These are phyloP conservation scores for Hydropsyche betteni DNA, from an alignment of 2,888 invertebrate species.

Conservation along the genomic window DNA sequence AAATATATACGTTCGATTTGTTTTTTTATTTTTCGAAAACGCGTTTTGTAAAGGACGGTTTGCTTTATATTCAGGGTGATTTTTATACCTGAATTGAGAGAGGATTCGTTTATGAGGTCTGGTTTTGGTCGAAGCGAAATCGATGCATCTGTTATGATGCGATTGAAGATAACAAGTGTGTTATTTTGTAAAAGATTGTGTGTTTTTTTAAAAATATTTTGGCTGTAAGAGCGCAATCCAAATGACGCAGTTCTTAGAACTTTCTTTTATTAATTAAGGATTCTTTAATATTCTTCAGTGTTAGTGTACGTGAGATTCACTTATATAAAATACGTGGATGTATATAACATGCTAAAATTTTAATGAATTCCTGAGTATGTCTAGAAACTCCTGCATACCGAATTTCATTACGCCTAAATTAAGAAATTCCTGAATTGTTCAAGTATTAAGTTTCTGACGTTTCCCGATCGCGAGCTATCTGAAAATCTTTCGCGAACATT, in stretches of 20 bases:
- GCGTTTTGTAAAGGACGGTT: neutral
- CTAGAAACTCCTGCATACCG: conserved; percentile 23
- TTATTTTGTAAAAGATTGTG: too few relatives aligned
- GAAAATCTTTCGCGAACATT: conserved; percentile 13
- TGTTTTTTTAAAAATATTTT: too few relatives aligned
- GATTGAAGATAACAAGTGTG: too few relatives aligned
- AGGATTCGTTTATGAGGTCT: neutral
- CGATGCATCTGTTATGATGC: too few relatives aligned
- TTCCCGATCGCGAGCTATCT: conserved; percentile 18
- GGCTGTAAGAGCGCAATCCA: too few relatives aligned
- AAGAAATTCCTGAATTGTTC: conserved; percentile 32
- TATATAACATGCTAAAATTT: conserved; percentile 23
- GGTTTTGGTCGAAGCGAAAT: neutral
- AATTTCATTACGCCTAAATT: conserved; percentile 28
- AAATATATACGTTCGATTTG: neutral
- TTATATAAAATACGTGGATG: too few relatives aligned
- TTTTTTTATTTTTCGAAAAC: neutral
- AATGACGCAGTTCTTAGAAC: too few relatives aligned
- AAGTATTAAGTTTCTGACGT: conserved; percentile 29
- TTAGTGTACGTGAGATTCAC: too few relatives aligned
- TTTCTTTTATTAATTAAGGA: too few relatives aligned
- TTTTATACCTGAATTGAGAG: neutral
- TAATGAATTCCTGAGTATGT: conserved; percentile 26
- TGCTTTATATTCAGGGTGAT: neutral
- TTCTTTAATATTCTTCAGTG: too few relatives aligned